These are phyloP conservation scores for Scaptodrosophila lebanonensis DNA, from an alignment of 1,140 invertebrate species.

Conservation along the genomic window DNA sequence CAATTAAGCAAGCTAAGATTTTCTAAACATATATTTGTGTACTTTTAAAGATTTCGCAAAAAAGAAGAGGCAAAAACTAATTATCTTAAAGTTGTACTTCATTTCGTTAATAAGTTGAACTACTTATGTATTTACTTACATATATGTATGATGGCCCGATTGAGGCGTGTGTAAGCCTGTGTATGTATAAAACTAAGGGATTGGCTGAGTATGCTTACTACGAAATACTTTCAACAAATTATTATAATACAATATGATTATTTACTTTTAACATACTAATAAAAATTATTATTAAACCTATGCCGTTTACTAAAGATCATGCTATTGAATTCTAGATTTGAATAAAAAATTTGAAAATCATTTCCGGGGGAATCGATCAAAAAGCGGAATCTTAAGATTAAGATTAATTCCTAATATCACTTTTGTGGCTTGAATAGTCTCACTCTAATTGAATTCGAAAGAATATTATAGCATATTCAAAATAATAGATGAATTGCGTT, in stretches of 20 bases:
- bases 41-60: conserved; percentile 32
- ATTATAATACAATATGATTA: conserved; percentile 68
- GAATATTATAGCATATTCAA: no score
- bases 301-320: not conserved
- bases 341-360: no score
- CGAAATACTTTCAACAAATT: conserved; percentile 67
- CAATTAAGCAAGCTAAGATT: conserved; percentile 36
- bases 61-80: conserved; percentile 11
- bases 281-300: conserved; percentile 72
- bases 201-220: conserved; percentile 65
- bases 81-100: conserved; percentile 32
- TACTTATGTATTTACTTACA: conserved; percentile 37
- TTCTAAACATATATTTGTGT: conserved; percentile 42
- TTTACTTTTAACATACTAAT: conserved; percentile 65
- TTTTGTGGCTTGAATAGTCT: no score
- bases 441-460: no score
- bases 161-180: no score
- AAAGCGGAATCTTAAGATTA: no score
- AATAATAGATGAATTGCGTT: no score
- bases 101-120: conserved; percentile 58
- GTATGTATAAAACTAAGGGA: conserved; percentile 20
- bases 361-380: no score
- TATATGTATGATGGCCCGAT: not conserved
- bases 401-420: no score
- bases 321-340: no score